Conservation (phyloP, 92 coral and sea anemone genomes). For the Palythoa grandis region DNA sequence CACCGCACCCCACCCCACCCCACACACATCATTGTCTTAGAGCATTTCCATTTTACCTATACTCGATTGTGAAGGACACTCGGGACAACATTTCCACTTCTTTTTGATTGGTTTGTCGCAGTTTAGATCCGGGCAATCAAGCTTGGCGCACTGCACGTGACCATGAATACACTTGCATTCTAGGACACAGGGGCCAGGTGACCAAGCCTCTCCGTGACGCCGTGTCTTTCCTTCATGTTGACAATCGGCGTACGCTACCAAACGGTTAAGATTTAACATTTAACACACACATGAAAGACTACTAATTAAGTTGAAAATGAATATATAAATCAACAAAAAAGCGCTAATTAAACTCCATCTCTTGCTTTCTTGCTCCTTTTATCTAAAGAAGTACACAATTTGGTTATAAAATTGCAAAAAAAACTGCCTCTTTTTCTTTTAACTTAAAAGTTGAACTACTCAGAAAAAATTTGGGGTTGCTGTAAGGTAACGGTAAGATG, state of each 20-base stretch:
- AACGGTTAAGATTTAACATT: neutral
- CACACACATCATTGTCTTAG: too few relatives aligned
- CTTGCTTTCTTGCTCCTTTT: too few relatives aligned
- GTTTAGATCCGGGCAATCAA: conserved; percentile 98
- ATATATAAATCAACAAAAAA: too few relatives aligned
- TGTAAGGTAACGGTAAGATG: too few relatives aligned
- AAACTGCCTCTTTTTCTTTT: too few relatives aligned
- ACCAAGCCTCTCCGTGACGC: conserved; percentile 92
- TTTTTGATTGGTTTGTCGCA: conserved; percentile 78
- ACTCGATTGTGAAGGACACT: conserved; percentile 75
- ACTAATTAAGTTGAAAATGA: neutral
- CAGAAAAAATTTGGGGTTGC: too few relatives aligned
- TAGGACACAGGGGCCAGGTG: conserved; percentile 97
- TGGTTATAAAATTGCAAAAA: too few relatives aligned
- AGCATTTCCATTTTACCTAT: conserved; percentile 54
- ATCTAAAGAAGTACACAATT: too few relatives aligned
- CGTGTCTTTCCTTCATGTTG: conserved; percentile 73
- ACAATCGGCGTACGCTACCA: conserved; percentile 60
- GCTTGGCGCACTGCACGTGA: conserved; percentile 79
- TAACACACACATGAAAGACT: neutral
- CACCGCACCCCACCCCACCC: too few relatives aligned
- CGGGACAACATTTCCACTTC: conserved; percentile 96
- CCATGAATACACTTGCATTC: conserved; percentile 91
- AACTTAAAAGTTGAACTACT: too few relatives aligned
- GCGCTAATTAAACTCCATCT: neutral